Evolutionary conservation across 1,140 invertebrate species (phyloP).

Genomic region (Lithobius niger): DNA sequence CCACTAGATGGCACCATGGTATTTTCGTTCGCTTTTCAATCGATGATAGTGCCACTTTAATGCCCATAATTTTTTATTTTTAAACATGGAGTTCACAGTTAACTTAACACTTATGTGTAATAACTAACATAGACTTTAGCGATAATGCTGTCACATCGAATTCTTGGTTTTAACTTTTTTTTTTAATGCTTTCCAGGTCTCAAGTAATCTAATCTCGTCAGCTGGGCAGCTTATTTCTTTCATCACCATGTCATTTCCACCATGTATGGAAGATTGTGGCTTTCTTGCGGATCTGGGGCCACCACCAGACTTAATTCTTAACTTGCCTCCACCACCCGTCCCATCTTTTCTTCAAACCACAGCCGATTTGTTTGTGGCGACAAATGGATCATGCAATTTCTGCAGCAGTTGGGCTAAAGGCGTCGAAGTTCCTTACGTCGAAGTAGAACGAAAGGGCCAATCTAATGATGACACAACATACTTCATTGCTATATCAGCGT

Average conservation of each 20-base stretch:
- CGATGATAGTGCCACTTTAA: no score
- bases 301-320: neutral
- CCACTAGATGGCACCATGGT: no score
- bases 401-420: constrained; percentile 3
- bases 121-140: no score
- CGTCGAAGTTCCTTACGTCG: neutral
- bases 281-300: constrained; percentile 1
- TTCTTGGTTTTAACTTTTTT: no score
- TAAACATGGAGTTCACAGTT: no score
- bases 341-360: constrained; percentile 2
- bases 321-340: neutral
- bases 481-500: neutral
- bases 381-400: constrained; percentile 1
- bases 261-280: neutral
- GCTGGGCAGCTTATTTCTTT: no score
- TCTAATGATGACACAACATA: neutral
- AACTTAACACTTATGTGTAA: no score
- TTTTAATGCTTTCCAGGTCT: no score
- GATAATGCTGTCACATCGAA: no score
- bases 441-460: neutral
- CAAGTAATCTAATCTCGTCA: no score
- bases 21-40: no score
- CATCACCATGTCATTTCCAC: neutral
- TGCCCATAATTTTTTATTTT: no score
- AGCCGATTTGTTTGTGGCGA: neutral